Conservation (phyloP, 2,113 vertebrate species). For the Percopsis transmontana region DNA sequence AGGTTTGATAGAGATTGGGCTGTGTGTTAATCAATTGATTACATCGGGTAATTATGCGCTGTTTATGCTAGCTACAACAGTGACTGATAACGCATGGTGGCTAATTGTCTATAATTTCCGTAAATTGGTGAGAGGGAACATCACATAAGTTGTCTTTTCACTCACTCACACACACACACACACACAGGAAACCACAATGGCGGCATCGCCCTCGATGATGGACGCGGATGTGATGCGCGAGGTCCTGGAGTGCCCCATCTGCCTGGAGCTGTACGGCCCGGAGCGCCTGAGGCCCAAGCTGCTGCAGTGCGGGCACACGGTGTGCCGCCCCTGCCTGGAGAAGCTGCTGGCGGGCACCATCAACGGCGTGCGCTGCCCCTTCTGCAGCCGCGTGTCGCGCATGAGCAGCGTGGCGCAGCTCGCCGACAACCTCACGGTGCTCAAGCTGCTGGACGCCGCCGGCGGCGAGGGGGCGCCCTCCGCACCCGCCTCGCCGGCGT, state of each 20-base stretch:
- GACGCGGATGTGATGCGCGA: slow-evolving; percentile 92
- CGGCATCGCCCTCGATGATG: slow-evolving; percentile 77
- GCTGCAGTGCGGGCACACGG: slow-evolving; percentile 94
- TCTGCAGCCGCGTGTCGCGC: slow-evolving; percentile 94
- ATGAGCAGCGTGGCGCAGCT: slow-evolving; percentile 90
- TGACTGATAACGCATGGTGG: no score
- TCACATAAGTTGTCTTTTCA: neutral
- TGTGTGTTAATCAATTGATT: no score
- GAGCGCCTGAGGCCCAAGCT: slow-evolving; percentile 93
- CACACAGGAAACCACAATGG: slow-evolving; percentile 74
- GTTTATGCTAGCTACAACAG: no score
- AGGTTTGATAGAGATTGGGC: no score
- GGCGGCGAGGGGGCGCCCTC: slow-evolving; percentile 83
- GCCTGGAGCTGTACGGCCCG: slow-evolving; percentile 93
- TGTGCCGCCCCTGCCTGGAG: slow-evolving; percentile 93
- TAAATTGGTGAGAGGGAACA: neutral
- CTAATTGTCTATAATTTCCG: no score
- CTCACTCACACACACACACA: neutral
- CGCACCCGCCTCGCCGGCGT: slow-evolving; percentile 90
- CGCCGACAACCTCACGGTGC: slow-evolving; percentile 92
- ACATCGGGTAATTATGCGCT: no score
- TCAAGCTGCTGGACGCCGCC: slow-evolving; percentile 93
- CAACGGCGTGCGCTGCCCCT: slow-evolving; percentile 95
- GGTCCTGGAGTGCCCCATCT: slow-evolving; percentile 95
- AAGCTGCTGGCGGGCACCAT: slow-evolving; percentile 94